A percentile compares a stretch with the other conserved stretches of the same genome.
Conservation (phyloP, 2,797 vertebrate genomes). For the Neosalanx taihuensis region DNA sequence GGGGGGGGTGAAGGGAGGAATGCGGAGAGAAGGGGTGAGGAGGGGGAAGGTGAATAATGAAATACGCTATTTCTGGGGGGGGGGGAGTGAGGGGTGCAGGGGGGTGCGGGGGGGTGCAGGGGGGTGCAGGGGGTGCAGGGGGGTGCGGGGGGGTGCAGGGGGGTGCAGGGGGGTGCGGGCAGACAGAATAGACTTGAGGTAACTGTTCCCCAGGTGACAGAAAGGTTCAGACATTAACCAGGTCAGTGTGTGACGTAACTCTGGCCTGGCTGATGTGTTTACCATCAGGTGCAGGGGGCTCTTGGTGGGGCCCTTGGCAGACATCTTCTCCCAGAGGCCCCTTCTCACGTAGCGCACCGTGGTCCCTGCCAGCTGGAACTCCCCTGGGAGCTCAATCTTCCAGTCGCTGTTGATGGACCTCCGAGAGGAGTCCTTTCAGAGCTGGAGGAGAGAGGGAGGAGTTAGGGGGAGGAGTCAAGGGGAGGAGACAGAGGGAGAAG, state of each 20-base stretch:
- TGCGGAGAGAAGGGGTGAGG: slow-evolving; percentile 7
- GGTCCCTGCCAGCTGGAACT: slow-evolving; percentile 95
- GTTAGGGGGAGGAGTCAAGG: not conserved
- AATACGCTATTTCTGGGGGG: not conserved
- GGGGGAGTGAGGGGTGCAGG: slow-evolving; percentile 3
- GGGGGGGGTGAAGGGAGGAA: not conserved
- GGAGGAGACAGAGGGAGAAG: not conserved
- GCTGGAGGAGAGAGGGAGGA: slow-evolving; percentile 69
- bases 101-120: too few relatives aligned
- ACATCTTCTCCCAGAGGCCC: slow-evolving; percentile 98
- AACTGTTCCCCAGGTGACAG: too few relatives aligned
- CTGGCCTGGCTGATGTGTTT: slow-evolving; percentile 51
- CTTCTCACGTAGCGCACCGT: slow-evolving; percentile 92
- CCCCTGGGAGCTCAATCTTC: slow-evolving; percentile 98
- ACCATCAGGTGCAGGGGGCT: slow-evolving; percentile 94
- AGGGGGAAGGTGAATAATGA: not conserved
- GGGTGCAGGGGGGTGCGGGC: not conserved
- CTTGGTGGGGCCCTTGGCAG: slow-evolving; percentile 94
- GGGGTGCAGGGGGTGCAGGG: too few relatives aligned
- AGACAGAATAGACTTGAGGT: too few relatives aligned
- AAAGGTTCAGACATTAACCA: too few relatives aligned
- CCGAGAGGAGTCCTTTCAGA: slow-evolving; percentile 89
- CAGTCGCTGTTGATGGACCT: slow-evolving; percentile 97
- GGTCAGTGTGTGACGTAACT: slow-evolving; percentile 5
- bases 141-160: too few relatives aligned